phyloP scores from a whole-genome alignment of 1,140 invertebrate species.

The Pseudomyrmex dendroicus region DNA sequence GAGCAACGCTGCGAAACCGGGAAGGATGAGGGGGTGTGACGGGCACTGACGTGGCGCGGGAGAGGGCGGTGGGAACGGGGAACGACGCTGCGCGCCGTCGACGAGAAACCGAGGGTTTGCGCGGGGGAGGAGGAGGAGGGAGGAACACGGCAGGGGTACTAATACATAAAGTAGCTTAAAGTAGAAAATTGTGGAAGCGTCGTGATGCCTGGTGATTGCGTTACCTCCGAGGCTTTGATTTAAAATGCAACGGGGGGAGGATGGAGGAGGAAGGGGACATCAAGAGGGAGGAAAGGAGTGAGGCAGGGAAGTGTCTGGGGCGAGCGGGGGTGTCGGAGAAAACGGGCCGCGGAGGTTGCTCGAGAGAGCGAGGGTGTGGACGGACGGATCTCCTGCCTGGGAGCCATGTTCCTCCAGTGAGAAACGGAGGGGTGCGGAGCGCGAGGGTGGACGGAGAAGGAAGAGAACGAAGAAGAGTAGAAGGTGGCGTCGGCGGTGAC shows the following conservation, averaged over 20 bases:
- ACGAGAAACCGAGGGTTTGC: constrained; percentile 34
- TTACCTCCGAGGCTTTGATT: constrained; percentile 86
- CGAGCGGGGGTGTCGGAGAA: constrained; percentile 65
- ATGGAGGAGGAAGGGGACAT: background rate
- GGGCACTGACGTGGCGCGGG: constrained; percentile 37
- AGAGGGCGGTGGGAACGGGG: background rate
- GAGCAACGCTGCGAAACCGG: constrained; percentile 43
- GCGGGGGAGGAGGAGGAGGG: constrained; percentile 5
- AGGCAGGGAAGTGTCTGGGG: constrained; percentile 50
- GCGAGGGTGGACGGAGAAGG: constrained; percentile 57
- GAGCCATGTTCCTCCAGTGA: constrained; percentile 76
- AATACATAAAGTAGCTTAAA: constrained; percentile 86
- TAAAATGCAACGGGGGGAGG: constrained; percentile 84
- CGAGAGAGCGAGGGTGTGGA: constrained; percentile 60
- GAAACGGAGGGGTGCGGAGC: constrained; percentile 67
- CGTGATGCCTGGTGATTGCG: constrained; percentile 86
- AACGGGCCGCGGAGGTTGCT: constrained; percentile 66
- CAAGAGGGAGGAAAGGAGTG: too few relatives aligned
- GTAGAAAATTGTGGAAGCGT: constrained; percentile 86
- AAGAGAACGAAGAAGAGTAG: constrained; percentile 68
- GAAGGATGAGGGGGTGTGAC: constrained; percentile 36
- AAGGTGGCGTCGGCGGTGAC: constrained; percentile 35
- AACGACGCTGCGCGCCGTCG: constrained; percentile 35
- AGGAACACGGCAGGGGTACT: constrained; percentile 75
- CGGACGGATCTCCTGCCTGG: constrained; percentile 74